phyloP scores from a whole-genome alignment of 2,888 invertebrate species.

The Epiblema foenella region DNA sequence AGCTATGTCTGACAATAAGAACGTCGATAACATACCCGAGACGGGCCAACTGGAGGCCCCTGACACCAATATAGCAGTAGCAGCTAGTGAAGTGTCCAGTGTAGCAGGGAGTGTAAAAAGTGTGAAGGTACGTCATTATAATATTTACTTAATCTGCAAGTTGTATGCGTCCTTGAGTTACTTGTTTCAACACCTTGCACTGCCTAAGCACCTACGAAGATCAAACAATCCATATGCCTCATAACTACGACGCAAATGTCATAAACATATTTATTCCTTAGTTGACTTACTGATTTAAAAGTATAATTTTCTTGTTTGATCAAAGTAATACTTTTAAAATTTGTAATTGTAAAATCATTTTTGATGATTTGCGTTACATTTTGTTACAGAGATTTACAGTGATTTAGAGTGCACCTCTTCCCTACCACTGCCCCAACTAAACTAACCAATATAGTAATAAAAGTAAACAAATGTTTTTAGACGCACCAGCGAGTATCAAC shows the following conservation, averaged over 20 bases:
- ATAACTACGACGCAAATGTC: conserved; percentile 21
- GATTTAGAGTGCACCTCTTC: not conserved
- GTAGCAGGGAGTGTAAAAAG: conserved; percentile 71
- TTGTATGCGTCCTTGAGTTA: conserved; percentile 33
- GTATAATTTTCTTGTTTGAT: not conserved
- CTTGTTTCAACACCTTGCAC: conserved; percentile 29
- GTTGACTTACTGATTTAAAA: not conserved
- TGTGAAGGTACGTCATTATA: conserved; percentile 62
- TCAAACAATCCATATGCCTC: conserved; percentile 34
- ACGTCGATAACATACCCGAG: conserved; percentile 69
- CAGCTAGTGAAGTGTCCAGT: conserved; percentile 68
- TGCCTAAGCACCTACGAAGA: conserved; percentile 20
- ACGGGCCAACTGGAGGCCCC: conserved; percentile 65
- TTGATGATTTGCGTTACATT: not conserved
- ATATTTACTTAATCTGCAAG: conserved; percentile 35
- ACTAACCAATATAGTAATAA: no score
- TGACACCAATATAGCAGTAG: conserved; percentile 69
- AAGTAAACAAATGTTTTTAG: conserved; percentile 49
- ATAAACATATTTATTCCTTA: not conserved
- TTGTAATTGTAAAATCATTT: no score
- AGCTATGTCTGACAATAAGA: conserved; percentile 78
- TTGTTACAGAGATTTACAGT: not conserved
- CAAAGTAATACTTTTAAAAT: no score
- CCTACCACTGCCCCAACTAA: not conserved
- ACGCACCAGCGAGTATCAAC: conserved; percentile 62